Percentiles rank a stretch among this genome's conserved stretches.
These are phyloP conservation scores for Ephydatia muelleri DNA, from an alignment of 37 sponge, comb jelly and placozoan genomes.

Conservation along the genomic window DNA sequence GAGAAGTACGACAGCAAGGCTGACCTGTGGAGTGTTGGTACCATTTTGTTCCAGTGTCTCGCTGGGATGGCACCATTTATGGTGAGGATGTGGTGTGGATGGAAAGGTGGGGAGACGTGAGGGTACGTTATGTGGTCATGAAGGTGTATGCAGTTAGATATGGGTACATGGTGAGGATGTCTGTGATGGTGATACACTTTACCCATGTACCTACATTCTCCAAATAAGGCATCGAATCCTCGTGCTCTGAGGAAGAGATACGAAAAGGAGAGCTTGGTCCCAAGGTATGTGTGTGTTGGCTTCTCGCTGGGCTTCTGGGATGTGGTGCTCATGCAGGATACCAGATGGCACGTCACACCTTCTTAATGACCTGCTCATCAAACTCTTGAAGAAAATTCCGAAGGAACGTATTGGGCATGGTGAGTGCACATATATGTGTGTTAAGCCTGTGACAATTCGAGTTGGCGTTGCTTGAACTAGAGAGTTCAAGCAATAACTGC, in stretches of 20 bases:
- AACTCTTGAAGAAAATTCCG: conserved; percentile 77
- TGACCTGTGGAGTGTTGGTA: conserved; percentile 97
- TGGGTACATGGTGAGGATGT: not conserved
- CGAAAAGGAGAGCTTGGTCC: conserved; percentile 65
- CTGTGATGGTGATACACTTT: not conserved
- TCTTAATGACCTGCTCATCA: conserved; percentile 56
- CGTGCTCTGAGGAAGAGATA: conserved; percentile 71
- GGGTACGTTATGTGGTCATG: not conserved
- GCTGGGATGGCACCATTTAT: conserved; percentile 89
- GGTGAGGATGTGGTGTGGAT: conserved; percentile 36
- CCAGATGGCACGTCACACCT: conserved; percentile 67
- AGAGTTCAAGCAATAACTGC: too few relatives aligned
- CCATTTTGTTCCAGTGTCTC: conserved; percentile 94
- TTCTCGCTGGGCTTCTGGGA: too few relatives aligned
- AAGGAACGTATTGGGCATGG: conserved; percentile 60
- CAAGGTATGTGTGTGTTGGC: conserved; percentile 51
- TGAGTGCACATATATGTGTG: too few relatives aligned
- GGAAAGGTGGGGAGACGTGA: not conserved
- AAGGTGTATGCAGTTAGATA: too few relatives aligned
- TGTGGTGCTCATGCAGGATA: conserved; percentile 60
- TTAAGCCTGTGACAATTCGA: too few relatives aligned
- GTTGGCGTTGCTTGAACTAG: too few relatives aligned
- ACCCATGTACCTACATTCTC: not conserved
- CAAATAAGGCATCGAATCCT: conserved; percentile 65
- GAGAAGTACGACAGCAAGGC: conserved; percentile 81